Percentiles rank a stretch among this genome's conserved stretches.
These are phyloP conservation scores for Neotoxoptera formosana DNA, from an alignment of 1,140 invertebrate species.

Conservation along the genomic window DNA sequence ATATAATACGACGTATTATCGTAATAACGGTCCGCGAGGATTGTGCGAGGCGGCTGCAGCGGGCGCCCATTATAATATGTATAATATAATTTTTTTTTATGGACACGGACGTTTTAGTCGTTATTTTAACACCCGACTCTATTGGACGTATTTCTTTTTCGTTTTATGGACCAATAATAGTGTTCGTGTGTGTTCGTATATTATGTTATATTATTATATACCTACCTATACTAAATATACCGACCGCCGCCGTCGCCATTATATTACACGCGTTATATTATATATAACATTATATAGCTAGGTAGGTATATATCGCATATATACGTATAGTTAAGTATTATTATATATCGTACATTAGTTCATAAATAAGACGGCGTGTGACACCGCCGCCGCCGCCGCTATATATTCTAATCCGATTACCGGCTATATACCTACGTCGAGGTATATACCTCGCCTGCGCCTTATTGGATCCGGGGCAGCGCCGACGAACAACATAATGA, in stretches of 20 bases:
- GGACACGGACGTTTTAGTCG: conserved; percentile 25
- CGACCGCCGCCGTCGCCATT: not conserved
- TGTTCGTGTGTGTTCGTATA: not conserved
- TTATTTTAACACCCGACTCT: conserved; percentile 34
- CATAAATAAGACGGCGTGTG: conserved; percentile 36
- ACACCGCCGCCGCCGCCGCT: not conserved
- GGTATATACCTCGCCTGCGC: not conserved
- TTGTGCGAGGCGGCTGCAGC: not conserved
- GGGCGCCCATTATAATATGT: not conserved
- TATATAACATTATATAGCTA: not conserved
- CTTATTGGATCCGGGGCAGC: not conserved
- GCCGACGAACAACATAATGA: not conserved
- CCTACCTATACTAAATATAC: not conserved
- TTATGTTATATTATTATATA: not conserved
- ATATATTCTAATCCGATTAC: conserved; percentile 38
- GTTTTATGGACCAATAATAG: conserved; percentile 35
- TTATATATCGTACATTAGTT: not conserved
- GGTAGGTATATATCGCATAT: not conserved
- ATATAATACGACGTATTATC: not conserved
- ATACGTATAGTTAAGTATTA: not conserved
- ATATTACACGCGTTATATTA: not conserved
- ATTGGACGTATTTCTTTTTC: conserved; percentile 12
- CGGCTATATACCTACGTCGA: too few relatives aligned
- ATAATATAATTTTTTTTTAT: conserved; percentile 16
- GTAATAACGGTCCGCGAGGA: not conserved